Base-by-base conservation (phyloP, 2,797 vertebrate genomes). In the Melanotaenia trifasciata region DNA sequence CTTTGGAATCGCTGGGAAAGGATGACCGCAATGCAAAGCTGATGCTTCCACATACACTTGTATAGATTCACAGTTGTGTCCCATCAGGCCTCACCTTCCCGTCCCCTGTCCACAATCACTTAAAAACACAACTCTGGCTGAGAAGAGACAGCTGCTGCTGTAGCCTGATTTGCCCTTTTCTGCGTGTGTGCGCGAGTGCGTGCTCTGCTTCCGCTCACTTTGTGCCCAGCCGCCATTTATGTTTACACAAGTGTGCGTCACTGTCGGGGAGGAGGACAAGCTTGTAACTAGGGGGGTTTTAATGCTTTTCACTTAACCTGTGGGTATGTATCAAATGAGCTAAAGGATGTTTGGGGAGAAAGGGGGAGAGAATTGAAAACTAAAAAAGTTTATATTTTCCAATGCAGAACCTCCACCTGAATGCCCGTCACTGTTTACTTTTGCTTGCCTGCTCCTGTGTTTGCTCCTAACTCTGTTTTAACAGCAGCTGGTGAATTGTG, bases 61-160 rank as follows among this genome's bases (percentile, higher is more conserved):
- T 40, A 14, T 22, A 45, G 10, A 70, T 47, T 20, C 53, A 40
- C 59, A 45, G 38, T 53, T 0, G 4, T 4, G 9, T 71, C 54
- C 61, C 64, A 47, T 78, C 68, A 75, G 67, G 30, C 33, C 32
- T 65, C 45, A 8, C 68, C 47, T 67, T 28, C 59, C 70, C 36
- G 56, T 69, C 51, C 45, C 54, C 30, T 22, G 40, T 67, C 72
- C 67, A 51, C 45, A 22, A 36, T 59, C 59, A 26, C 71, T 78
- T 58, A 70, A 87, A 81, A 81, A 60, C 45, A 30, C 1, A 0
- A 26, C 58, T 66, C 58, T 75, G 13, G 13, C 63, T 72, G 81
- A 88, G 68, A 63, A 3, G 24, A 75, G 36, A 43, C 78, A 74
- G 84, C 83, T 83, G 83, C 70, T 70, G 14, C 51, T 77, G 68